Evolutionary conservation across 2,888 invertebrate genomes (phyloP).

Genomic region (Ernsta delagoae): DNA sequence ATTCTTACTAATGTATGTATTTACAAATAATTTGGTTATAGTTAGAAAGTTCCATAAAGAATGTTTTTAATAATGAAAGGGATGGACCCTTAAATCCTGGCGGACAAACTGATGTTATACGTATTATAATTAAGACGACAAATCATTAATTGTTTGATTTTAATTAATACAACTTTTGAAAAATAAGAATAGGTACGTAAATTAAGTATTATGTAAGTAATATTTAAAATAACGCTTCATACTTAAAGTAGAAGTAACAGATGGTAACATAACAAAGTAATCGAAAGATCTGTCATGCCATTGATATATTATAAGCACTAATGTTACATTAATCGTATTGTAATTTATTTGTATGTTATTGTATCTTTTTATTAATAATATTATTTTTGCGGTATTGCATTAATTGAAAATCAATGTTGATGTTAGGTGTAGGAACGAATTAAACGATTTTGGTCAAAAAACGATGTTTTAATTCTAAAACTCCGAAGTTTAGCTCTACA

Average conservation of each 20-base stretch:
- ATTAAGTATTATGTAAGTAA: not conserved
- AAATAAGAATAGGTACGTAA: too few relatives aligned
- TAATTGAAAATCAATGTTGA: conserved; percentile 39
- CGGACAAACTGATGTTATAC: not conserved
- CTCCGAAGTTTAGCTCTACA: not conserved
- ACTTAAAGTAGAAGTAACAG: conserved; percentile 11
- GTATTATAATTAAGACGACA: too few relatives aligned
- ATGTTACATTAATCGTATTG: conserved; percentile 48
- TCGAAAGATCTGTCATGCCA: conserved; percentile 63
- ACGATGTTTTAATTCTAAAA: conserved; percentile 38
- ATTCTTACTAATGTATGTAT: too few relatives aligned
- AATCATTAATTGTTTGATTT: too few relatives aligned
- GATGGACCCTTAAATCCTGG: not conserved
- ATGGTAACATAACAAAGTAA: conserved; percentile 27
- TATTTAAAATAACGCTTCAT: conserved; percentile 14
- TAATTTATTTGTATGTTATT: conserved; percentile 60
- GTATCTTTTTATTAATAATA: conserved; percentile 45
- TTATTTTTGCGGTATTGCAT: conserved; percentile 51
- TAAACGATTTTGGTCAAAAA: conserved; percentile 26
- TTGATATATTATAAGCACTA: conserved; percentile 70
- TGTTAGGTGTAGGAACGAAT: conserved; percentile 15
- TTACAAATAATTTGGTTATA: conserved; percentile 35
- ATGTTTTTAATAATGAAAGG: conserved; percentile 11
- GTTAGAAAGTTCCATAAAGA: conserved; percentile 39
- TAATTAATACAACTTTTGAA: too few relatives aligned